A percentile compares a stretch with the other conserved stretches of the same genome.
Evolutionary conservation across 2,888 invertebrate genomes (phyloP).

Genomic region (Apoda limacodes): DNA sequence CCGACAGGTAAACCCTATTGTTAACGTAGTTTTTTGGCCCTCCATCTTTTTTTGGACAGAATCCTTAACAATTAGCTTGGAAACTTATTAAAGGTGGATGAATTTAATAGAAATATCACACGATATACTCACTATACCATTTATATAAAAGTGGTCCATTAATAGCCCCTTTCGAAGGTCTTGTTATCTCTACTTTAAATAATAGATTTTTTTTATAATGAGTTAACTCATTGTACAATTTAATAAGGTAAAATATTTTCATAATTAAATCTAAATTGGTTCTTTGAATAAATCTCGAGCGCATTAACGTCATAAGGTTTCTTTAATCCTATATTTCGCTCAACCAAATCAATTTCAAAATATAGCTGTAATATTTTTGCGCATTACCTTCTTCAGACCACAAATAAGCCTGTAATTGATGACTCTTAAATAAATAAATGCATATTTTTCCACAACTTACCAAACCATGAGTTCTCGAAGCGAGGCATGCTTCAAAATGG

Average conservation of each 20-base stretch:
- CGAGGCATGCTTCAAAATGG: constrained; percentile 14
- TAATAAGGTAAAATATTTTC: no score
- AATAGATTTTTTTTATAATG: no score
- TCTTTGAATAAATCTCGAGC: no score
- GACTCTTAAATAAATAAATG: constrained; percentile 21
- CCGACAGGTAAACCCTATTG: constrained; percentile 55
- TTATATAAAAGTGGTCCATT: no score
- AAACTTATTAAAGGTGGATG: neutral
- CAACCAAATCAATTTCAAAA: constrained; percentile 40
- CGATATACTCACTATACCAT: no score
- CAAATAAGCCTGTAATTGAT: constrained; percentile 45
- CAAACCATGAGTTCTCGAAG: constrained; percentile 21
- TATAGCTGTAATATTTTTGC: constrained; percentile 43
- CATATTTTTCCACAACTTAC: constrained; percentile 34
- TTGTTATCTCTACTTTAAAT: no score
- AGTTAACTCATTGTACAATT: no score
- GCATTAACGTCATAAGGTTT: no score
- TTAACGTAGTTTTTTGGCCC: constrained; percentile 35
- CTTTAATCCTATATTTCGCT: constrained; percentile 27
- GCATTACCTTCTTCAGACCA: constrained; percentile 36
- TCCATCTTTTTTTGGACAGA: constrained; percentile 26
- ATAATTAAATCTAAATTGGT: no score
- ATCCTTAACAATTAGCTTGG: constrained; percentile 19
- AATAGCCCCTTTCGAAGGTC: no score
- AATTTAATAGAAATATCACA: no score